Base-by-base conservation (phyloP, 2,888 invertebrate genomes). In the Eudemis profundana region DNA sequence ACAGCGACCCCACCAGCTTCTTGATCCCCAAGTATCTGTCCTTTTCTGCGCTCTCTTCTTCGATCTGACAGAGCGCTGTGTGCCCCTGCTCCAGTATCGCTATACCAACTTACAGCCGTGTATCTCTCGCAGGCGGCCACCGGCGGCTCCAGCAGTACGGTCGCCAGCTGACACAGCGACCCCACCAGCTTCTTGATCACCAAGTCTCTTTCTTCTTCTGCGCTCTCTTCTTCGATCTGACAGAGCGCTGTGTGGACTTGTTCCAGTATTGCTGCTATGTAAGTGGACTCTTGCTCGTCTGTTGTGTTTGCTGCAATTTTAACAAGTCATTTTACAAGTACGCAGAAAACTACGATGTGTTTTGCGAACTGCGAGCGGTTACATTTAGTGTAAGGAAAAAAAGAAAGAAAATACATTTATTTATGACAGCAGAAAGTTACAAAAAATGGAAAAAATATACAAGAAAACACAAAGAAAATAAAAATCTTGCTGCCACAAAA, bases 201-300 rank as follows among this genome's bases (percentile, higher is more conserved):
- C 0, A 59, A 66, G 17, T 86, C 88, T 0, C 78, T 72, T 12
- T 82, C 85, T 3, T 79, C 82, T 1, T 69, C 71, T 0, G 69
- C 74, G 3, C 72, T 76, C 17, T 86, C 85, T 0, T 71, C 70
- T 29, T 83, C 83, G 1, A 82, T 71, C 15, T 77, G 76, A 7
- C 69, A 53, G 0, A 90, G 67, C 0, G 85, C 82, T 0, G 69
- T 66, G 69, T 81, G 77, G 0, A 86, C 40, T 3, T 78, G 73
- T n/a, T 81, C 80, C 36, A 91, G 61, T 10, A 90, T 82, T 0
- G 74, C 71, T 0, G 90, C 82, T 44, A 87, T 67, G 57, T 79
- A 78, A 0, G 75, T 74, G 1, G 84, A 73, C 0, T 79, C 72
- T 0, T 79, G 63, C 0, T 71, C 51, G 0, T 83, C 84, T 1